Base-by-base conservation (phyloP, 2,888 invertebrate genomes). In the Pammene aurita region DNA sequence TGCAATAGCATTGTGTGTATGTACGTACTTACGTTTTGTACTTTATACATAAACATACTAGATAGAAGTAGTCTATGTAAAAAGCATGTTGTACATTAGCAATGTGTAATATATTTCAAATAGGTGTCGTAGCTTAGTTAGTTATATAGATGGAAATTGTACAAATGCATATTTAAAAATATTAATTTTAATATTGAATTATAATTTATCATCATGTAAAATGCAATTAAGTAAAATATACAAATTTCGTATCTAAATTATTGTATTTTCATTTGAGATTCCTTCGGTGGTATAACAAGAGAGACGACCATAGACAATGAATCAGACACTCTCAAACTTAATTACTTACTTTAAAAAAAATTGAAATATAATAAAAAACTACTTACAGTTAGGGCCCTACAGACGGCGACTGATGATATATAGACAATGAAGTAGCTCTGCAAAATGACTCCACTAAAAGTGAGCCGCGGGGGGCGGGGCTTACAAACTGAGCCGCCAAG, bases 191-290 rank as follows among this genome's bases (percentile, higher is more conserved):
- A 81, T 85, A 88, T 83, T 86, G 80, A 88, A 86, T 81, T 87
- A 84, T 89, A 89, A 91, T 86, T 90, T 90, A 91, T 91, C 90
- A 87, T 88, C 89, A 87, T 92, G 88, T 92, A 92, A 92, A 92
- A 92, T 89, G 89, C 91, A 88, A 91, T 90, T 87, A 89, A 90
- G 84, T 90, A 88, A 90, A 90, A 89, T 92, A 92, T 91, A 92
- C 90, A 92, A 90, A 87, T 87, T 92, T 92, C 88, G 83, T 92
- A 88, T 85, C 83, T 86, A 83, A 68, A 60, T 72, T 67, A 58
- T 63, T 70, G 52, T 71, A 50, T 50, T 70, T 61, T 61, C 52
- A 66, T 70, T 61, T 61, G 6, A 41, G 18, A 50, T 35, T 56
- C 62, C 34, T 48, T 42, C 50, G 50, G 52, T 52, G 62, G 18